Evolutionary conservation across 1,140 invertebrate species (phyloP), one percentile per base, ranked within the genome.

Genomic region (Latrodectus geometricus): DNA sequence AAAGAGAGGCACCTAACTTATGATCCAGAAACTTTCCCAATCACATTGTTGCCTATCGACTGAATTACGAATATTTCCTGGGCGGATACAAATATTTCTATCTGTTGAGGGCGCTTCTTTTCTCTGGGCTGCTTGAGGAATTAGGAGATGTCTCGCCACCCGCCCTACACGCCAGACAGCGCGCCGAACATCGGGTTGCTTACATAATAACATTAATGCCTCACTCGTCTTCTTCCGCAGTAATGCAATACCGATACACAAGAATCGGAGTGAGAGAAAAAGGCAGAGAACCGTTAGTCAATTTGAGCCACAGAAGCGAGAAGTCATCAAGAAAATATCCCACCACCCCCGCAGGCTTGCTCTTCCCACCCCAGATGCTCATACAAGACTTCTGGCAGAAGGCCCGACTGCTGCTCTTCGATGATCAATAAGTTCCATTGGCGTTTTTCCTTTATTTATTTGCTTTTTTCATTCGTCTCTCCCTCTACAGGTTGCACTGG

Each of bases 241-340:
- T 82, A 82, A 82, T 82, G 80, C 80, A 82, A 82, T 82, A 61
- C 80, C 80, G 73, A 82, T 82, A 82, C 80, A 80, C 78, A n/a
- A 80, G 78, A 54, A 61, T 21, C 23, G 12, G 35, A 35, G 72
- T 17, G 49, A 17, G 48, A 15, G 75, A 20, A 7, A 54, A 14
- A 35, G 20, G 23, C 21, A 69, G 17, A 52, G 78, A 70, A 80
- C 78, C 78, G 78, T 80, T 80, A 82, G 80, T 82, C 80, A 82
- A 82, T 82, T 74, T 72, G 69, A 74, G 70, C 50, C 70, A 73
- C 52, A 50, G 78, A 80, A 74, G 80, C 80, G 80, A 82, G 70
- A 82, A 82, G 80, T 82, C 80, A 82, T 82, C 80, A 82, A 70
- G 70, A 82, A 82, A 82, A 35, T 35, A 35, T 35, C 35, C 35